Conservation (phyloP, 2,888 invertebrate species). For the Nowickia ferox region DNA sequence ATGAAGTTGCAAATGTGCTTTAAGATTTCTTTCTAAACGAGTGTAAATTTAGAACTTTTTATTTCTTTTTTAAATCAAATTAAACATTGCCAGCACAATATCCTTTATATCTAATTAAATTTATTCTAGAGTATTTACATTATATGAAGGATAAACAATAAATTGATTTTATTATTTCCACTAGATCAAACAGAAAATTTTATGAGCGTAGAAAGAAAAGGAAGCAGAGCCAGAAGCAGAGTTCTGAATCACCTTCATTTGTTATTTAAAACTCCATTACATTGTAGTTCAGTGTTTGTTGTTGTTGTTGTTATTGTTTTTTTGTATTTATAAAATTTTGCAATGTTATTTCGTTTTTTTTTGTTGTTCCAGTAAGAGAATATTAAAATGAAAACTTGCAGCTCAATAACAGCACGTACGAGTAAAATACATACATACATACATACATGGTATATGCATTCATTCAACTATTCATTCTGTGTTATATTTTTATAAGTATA, state of each 20-base stretch:
- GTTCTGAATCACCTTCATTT: slow-evolving; percentile 57
- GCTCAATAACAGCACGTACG: slow-evolving; percentile 33
- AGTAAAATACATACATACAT: slow-evolving; percentile 4
- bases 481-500: not conserved
- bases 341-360: slow-evolving; percentile 8
- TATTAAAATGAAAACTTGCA: slow-evolving; percentile 17
- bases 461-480: slow-evolving; percentile 3
- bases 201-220: not conserved
- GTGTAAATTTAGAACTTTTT: not conserved
- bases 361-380: slow-evolving; percentile 3
- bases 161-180: slow-evolving; percentile 42
- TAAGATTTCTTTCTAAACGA: too few species aligned
- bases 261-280: slow-evolving; percentile 59
- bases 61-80: not conserved
- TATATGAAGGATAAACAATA: slow-evolving; percentile 16
- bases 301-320: not conserved
- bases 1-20: not conserved
- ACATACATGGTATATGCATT: not conserved
- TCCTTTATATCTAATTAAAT: slow-evolving; percentile 28
- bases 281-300: slow-evolving; percentile 1
- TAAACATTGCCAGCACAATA: not conserved
- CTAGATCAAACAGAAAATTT: slow-evolving; percentile 43
- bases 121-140: not conserved
- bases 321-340: not conserved
- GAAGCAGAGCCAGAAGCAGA: not conserved